Percentiles rank a stretch among this genome's conserved stretches.
Conservation (phyloP, 2,888 invertebrate genomes). For the Acleris literana region DNA sequence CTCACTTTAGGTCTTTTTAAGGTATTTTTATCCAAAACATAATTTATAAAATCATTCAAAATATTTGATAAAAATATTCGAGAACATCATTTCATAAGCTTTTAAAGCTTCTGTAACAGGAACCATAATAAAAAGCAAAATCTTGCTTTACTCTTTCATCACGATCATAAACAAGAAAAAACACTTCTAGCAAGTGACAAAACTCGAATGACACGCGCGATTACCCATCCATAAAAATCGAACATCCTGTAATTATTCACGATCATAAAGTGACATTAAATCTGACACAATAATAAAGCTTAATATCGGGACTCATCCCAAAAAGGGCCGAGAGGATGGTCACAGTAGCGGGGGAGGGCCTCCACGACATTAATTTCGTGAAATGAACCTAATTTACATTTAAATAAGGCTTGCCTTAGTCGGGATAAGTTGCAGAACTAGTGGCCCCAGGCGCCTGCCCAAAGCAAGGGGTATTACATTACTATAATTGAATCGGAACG, state of each 20-base stretch:
- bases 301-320: slow-evolving; percentile 47
- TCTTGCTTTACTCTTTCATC: background rate
- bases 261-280: slow-evolving; percentile 55
- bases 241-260: slow-evolving; percentile 43
- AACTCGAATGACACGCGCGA: slow-evolving; percentile 9
- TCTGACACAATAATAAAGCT: slow-evolving; percentile 60
- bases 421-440: slow-evolving; percentile 83
- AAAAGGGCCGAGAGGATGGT: slow-evolving; percentile 52
- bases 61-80: too few relatives aligned
- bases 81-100: too few relatives aligned
- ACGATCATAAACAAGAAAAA: background rate
- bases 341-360: slow-evolving; percentile 80
- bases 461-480: slow-evolving; percentile 80
- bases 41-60: too few relatives aligned
- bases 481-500: slow-evolving; percentile 80
- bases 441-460: slow-evolving; percentile 77
- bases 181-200: slow-evolving; percentile 12
- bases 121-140: background rate
- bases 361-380: slow-evolving; percentile 92
- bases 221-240: slow-evolving; percentile 40
- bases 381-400: slow-evolving; percentile 96
- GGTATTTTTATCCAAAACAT: too few relatives aligned
- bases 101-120: too few relatives aligned
- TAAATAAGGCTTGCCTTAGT: slow-evolving; percentile 89
- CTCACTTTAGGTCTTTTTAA: too few relatives aligned